Evolutionary conservation across 1,140 invertebrate genomes (phyloP).

Genomic region (Amyelois transitella): DNA sequence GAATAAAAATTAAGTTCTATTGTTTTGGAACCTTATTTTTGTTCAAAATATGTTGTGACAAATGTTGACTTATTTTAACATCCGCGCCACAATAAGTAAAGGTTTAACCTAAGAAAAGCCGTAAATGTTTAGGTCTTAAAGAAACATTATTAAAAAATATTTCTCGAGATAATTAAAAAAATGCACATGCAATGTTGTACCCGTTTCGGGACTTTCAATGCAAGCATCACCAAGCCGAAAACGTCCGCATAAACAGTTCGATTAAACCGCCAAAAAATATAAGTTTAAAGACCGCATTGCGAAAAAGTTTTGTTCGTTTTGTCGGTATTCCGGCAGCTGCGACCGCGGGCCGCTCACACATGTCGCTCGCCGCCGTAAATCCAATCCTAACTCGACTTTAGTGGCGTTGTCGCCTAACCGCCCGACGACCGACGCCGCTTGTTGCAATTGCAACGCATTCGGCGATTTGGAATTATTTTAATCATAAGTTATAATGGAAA

Average conservation of each 20-base stretch:
- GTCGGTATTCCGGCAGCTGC: conserved; percentile 26
- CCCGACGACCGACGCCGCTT: conserved; percentile 9
- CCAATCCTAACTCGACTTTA: conserved; percentile 69
- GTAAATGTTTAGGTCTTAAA: no score
- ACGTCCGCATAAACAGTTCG: conserved; percentile 21
- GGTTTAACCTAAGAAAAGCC: no score
- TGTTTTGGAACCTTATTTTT: no score
- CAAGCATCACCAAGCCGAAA: not conserved
- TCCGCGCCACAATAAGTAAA: no score
- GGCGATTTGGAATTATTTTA: not conserved
- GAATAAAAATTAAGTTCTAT: no score
- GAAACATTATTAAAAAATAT: no score
- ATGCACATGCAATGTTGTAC: no score
- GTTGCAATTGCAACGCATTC: conserved; percentile 37
- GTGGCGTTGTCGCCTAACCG: conserved; percentile 31
- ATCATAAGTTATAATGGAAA: not conserved
- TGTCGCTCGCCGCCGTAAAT: conserved; percentile 59
- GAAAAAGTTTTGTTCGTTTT: conserved; percentile 66
- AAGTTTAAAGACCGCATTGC: conserved; percentile 54
- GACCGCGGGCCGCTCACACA: conserved; percentile 26
- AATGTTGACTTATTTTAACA: no score
- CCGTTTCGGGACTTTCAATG: no score
- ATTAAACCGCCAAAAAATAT: conserved; percentile 32
- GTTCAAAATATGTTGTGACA: no score
- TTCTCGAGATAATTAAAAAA: no score